Conservation (phyloP, 2,888 invertebrate genomes). For the Ceraclea dissimilis region DNA sequence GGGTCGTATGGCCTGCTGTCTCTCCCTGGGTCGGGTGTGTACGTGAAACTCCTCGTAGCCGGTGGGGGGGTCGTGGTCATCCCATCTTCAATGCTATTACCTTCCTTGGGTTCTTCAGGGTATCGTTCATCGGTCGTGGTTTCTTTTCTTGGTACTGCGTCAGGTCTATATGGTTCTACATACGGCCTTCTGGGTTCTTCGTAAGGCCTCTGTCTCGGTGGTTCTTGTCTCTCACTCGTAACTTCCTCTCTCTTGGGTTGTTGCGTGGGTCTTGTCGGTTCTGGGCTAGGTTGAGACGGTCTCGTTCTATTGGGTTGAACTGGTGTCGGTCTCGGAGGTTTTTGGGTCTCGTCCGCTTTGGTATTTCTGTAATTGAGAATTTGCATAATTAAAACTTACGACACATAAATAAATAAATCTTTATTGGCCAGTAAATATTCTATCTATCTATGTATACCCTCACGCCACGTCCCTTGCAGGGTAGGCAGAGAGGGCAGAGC, state of each 20-base stretch:
- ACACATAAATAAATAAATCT: too few species aligned
- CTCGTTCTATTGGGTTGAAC: background rate
- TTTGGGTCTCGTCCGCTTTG: too few species aligned
- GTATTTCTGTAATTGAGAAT: too few species aligned
- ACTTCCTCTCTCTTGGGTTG: slow-evolving; percentile 8
- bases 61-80: slow-evolving; percentile 7
- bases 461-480: too few species aligned
- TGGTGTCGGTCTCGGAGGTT: background rate
- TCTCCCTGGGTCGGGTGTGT: background rate
- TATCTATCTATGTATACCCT: too few species aligned
- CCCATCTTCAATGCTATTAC: background rate
- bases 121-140: background rate
- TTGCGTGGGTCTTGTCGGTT: background rate
- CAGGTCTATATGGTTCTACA: background rate
- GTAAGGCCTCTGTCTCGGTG: slow-evolving; percentile 3
- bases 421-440: too few species aligned
- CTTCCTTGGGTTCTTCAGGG: background rate
- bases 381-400: too few species aligned
- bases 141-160: background rate
- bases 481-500: too few species aligned
- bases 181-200: background rate
- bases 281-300: background rate
- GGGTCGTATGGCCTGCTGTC: background rate
- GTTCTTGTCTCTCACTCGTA: slow-evolving; percentile 26
- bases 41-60: background rate